Conservation (phyloP, 2,797 vertebrate species). For the Sebastes iracundus region DNA sequence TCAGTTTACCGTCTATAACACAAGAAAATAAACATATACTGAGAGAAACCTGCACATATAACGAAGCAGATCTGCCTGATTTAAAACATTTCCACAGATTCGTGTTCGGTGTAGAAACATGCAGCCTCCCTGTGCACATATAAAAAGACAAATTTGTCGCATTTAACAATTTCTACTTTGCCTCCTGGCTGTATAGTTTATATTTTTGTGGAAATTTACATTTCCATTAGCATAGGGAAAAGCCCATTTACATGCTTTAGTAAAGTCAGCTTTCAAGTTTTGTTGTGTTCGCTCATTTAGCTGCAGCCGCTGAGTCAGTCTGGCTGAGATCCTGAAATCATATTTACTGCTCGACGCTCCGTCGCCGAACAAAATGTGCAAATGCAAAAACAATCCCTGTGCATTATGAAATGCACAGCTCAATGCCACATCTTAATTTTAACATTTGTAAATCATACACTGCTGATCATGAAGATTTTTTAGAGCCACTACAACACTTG, state of each 20-base stretch:
- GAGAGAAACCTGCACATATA: background rate
- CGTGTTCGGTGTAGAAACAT: background rate
- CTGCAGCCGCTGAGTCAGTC: slow-evolving; percentile 32
- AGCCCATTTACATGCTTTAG: slow-evolving; percentile 62
- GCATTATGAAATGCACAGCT: background rate
- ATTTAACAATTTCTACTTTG: slow-evolving; percentile 50
- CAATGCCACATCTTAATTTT: background rate
- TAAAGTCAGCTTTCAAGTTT: slow-evolving; percentile 55
- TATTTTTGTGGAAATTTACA: slow-evolving; percentile 54
- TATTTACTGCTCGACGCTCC: slow-evolving; percentile 22
- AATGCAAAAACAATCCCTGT: slow-evolving; percentile 30
- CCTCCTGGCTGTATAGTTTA: slow-evolving; percentile 50
- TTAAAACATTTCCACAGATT: background rate
- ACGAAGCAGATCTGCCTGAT: background rate
- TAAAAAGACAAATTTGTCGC: slow-evolving; percentile 21
- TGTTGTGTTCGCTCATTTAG: slow-evolving; percentile 47
- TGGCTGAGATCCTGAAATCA: slow-evolving; percentile 47
- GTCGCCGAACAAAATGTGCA: slow-evolving; percentile 11
- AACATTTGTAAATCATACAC: background rate
- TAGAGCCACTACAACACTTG: background rate
- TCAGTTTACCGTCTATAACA: background rate
- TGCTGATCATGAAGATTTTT: background rate
- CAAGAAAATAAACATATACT: background rate
- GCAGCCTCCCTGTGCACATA: slow-evolving; percentile 1
- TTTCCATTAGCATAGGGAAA: slow-evolving; percentile 64